phyloP scores from a whole-genome alignment of 2,797 vertebrate species.

The Propithecus perrieri region DNA sequence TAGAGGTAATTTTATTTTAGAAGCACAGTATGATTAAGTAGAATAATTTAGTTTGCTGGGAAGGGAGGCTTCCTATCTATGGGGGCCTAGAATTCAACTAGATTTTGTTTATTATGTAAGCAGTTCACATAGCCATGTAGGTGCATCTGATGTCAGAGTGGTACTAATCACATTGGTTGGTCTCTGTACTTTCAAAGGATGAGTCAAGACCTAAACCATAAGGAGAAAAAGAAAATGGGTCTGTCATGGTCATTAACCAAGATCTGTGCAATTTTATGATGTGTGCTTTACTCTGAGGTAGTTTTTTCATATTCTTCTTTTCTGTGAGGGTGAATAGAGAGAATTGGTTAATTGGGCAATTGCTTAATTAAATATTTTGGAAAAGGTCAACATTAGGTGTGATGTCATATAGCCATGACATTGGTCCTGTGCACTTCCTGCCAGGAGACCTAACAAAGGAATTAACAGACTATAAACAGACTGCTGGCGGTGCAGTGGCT shows the following conservation, averaged over 20 bases:
- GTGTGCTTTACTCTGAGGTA: not conserved
- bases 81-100: not conserved
- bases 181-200: not conserved
- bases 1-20: not conserved
- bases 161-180: not conserved
- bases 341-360: not conserved
- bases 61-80: not conserved
- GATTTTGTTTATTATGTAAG: not conserved
- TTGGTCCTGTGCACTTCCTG: not conserved
- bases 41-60: not conserved
- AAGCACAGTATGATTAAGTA: not conserved
- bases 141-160: not conserved
- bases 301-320: not conserved
- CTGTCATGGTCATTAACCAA: not conserved
- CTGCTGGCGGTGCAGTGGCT: not conserved
- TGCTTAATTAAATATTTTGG: not conserved
- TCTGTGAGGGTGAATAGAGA: not conserved
- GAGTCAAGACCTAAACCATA: not conserved
- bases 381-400: not conserved
- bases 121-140: not conserved
- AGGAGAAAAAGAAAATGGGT: not conserved
- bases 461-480: not conserved
- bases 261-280: no score
- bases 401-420: not conserved
- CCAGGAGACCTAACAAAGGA: not conserved